Evolutionary conservation across 2,113 vertebrate species (phyloP).

Genomic region (Camelus dromedarius): DNA sequence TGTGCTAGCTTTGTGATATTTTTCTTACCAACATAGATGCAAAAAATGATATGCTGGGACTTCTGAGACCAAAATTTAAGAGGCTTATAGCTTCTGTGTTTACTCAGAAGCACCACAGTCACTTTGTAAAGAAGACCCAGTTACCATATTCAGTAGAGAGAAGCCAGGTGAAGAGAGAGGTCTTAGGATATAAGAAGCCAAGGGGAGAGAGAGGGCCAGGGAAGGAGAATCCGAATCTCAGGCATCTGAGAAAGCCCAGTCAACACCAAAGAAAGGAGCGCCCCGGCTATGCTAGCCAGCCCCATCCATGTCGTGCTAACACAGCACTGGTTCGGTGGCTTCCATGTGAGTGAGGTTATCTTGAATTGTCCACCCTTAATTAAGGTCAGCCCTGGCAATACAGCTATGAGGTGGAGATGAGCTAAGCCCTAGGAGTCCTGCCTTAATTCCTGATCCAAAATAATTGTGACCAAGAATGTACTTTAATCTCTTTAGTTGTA

Average conservation of each 20-base stretch:
- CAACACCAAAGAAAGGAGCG: neutral
- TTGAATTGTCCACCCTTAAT: neutral
- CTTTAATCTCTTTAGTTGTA: neutral
- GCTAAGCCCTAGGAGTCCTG: neutral
- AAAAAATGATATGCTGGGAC: neutral
- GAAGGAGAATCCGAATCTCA: neutral
- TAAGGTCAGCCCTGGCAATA: neutral
- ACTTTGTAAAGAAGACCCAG: neutral
- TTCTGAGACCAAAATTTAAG: neutral
- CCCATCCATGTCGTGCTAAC: no score
- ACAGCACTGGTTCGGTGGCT: no score
- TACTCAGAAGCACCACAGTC: neutral
- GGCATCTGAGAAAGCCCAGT: neutral
- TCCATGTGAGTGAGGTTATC: neutral
- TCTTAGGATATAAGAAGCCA: neutral
- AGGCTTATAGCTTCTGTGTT: neutral
- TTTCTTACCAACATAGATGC: neutral
- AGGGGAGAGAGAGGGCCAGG: neutral
- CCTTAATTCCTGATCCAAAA: neutral
- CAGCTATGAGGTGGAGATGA: neutral
- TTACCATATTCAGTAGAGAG: neutral
- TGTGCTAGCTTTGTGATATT: neutral
- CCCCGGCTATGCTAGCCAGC: rapidly evolving
- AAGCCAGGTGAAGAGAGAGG: neutral
- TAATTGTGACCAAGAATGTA: neutral